These are phyloP conservation scores for Proisotoma minuta DNA, from an alignment of 2,888 invertebrate species.

Conservation along the genomic window DNA sequence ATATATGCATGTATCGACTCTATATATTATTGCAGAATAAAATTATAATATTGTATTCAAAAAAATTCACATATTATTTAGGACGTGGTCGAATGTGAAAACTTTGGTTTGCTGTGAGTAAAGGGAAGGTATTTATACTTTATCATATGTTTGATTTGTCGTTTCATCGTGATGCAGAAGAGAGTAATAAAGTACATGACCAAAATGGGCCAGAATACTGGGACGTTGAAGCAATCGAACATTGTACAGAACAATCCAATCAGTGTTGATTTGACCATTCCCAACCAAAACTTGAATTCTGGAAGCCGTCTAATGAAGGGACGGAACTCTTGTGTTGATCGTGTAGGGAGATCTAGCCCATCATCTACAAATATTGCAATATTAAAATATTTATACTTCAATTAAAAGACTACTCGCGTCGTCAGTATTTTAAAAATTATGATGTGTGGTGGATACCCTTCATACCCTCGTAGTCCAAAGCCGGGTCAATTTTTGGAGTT, in stretches of 20 bases:
- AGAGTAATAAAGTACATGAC: conserved; percentile 99
- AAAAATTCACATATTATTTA: not conserved
- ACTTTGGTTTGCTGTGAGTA: conserved; percentile 94
- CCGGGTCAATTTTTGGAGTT: conserved; percentile 98
- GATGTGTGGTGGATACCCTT: not conserved
- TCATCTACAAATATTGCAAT: conserved; percentile 58
- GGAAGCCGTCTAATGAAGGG: conserved; percentile 94
- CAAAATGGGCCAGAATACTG: conserved; percentile 99
- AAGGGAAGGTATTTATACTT: conserved; percentile 98
- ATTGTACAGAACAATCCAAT: conserved; percentile 88
- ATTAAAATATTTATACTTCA: not conserved
- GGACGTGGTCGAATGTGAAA: conserved; percentile 56
- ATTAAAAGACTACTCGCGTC: conserved; percentile 35
- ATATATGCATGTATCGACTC: not conserved
- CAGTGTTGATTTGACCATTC: conserved; percentile 87
- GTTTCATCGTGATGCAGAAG: conserved; percentile 98
- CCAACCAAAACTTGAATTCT: conserved; percentile 99
- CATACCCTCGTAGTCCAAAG: conserved; percentile 85
- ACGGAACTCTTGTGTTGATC: conserved; percentile 82
- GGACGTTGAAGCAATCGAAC: conserved; percentile 96
- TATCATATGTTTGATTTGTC: conserved; percentile 99
- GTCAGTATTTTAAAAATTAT: not conserved
- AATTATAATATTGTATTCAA: not conserved
- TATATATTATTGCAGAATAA: no score
- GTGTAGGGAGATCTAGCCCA: conserved; percentile 91